A percentile compares a stretch with the other conserved stretches of the same genome.
phyloP scores from a whole-genome alignment of 2,113 vertebrate genomes.

The Catagonus wagneri region DNA sequence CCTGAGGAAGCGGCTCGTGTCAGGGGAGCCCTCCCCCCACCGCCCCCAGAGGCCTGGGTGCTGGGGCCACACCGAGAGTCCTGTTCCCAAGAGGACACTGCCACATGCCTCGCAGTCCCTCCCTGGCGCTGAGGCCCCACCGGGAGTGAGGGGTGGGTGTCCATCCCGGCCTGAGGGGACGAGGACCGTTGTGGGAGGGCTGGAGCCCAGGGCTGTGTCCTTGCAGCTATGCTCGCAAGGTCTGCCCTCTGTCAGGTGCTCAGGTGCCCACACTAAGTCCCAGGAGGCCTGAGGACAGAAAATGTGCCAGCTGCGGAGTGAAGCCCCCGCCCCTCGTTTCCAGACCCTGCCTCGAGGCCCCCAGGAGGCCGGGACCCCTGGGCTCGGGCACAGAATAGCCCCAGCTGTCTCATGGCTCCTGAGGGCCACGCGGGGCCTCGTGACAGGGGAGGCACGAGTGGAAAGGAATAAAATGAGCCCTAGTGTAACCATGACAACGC shows the following conservation, averaged over 20 bases:
- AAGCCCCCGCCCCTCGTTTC: not conserved
- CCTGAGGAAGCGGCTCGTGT: not conserved
- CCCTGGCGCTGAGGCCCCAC: conserved; percentile 91
- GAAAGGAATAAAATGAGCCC: not conserved
- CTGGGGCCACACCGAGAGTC: not conserved
- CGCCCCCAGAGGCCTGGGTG: not conserved
- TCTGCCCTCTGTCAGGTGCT: not conserved
- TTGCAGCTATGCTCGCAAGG: not conserved
- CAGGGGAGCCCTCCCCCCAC: not conserved
- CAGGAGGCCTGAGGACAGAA: not conserved
- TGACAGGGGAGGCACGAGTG: not conserved
- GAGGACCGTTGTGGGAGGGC: not conserved
- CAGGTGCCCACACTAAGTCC: not conserved
- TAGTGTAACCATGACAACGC: not conserved
- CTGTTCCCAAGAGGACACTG: not conserved
- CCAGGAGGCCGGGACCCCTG: not conserved
- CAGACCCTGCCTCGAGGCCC: not conserved
- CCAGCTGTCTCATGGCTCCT: not conserved
- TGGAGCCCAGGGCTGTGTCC: not conserved
- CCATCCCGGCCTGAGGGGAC: not conserved
- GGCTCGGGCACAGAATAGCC: not conserved
- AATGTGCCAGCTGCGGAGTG: not conserved
- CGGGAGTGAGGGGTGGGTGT: conserved; percentile 92
- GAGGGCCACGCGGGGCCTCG: not conserved
- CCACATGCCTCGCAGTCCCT: conserved; percentile 79